phyloP scores from a whole-genome alignment of 2,888 invertebrate species.

The Athalia rosae region DNA sequence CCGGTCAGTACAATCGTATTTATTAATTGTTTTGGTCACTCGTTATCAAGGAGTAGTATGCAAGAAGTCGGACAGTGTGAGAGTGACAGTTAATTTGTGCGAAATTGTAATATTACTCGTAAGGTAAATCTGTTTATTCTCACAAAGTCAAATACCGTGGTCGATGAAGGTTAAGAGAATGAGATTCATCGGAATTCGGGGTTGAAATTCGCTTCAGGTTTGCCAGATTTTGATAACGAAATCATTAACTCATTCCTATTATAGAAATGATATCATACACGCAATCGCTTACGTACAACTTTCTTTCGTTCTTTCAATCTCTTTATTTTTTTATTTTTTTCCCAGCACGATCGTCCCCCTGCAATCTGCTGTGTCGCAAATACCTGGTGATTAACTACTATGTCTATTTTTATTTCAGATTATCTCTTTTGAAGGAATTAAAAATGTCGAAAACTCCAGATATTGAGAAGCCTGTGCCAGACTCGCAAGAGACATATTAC shows the following conservation, averaged over 20 bases:
- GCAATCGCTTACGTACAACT: not conserved
- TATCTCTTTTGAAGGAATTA: conserved; percentile 3
- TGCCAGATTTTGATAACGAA: not conserved
- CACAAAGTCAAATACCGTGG: too few relatives aligned
- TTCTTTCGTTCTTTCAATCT: too few relatives aligned
- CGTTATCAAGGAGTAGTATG: not conserved
- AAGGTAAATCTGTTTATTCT: too few relatives aligned
- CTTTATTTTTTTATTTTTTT: not conserved
- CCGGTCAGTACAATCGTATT: conserved; percentile 21
- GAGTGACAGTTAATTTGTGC: too few relatives aligned
- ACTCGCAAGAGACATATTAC: conserved; percentile 50
- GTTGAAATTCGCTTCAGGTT: not conserved
- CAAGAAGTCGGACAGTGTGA: too few relatives aligned
- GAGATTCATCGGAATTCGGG: not conserved
- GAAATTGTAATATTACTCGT: too few relatives aligned
- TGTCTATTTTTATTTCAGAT: conserved; percentile 26
- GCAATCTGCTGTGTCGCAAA: not conserved
- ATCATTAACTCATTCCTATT: not conserved
- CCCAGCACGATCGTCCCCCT: not conserved
- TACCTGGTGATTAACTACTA: not conserved
- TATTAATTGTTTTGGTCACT: conserved; percentile 20
- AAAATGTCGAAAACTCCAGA: conserved; percentile 59
- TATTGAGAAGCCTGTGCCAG: conserved; percentile 49
- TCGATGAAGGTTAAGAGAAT: too few relatives aligned
- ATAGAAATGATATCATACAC: not conserved